Base-by-base conservation (phyloP, 2,797 vertebrate genomes). In the Gallirallus australis region DNA sequence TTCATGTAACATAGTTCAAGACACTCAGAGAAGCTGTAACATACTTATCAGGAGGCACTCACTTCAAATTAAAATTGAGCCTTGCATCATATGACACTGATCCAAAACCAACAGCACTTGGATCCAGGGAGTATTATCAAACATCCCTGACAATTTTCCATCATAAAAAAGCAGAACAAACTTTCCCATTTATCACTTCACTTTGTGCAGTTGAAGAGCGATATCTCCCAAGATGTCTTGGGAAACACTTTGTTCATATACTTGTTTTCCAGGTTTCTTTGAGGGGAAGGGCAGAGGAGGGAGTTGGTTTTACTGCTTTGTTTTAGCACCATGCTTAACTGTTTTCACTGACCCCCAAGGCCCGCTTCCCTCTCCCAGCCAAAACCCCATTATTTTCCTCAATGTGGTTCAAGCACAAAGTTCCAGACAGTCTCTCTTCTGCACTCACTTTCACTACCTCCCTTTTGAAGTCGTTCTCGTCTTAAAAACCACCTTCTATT, bases 221-320 rank as follows among this genome's bases (percentile, higher is more conserved):
- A 53, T 45, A 45, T 45, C 42, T 45, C 42, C 75, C 52, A 69
- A 69, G 47, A 75, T 31, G 78, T 53, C 42, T 45, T n/a, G 50
- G 42, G 17, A 56, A 89, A 81, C 1, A 3, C 24, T 87, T 87
- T 48, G 45, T 59, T 65, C 53, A 23, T 70, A 30, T 8, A 50
- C 21, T 15, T 35, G 30, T 64, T 92, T 93, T 93, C 70, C 53
- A 80, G 17, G 59, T 68, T 87, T 92, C 73, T 91, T 89, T 75
- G 56, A 81, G 47, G 28, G 37, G 19, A 86, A 61, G 35, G 69
- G 56, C 28, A 77, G 42, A 85, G 53, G 19, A 81, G 15, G 24
- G 56, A 85, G 52, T 11, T 90, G 25, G 3, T 94, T 89, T 83
- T 50, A 82, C 60, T 54, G 53, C 60, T 84, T 54, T 87, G 52